These are phyloP conservation scores for Petroica traversi DNA, from an alignment of 2,113 vertebrate species.

Conservation along the genomic window DNA sequence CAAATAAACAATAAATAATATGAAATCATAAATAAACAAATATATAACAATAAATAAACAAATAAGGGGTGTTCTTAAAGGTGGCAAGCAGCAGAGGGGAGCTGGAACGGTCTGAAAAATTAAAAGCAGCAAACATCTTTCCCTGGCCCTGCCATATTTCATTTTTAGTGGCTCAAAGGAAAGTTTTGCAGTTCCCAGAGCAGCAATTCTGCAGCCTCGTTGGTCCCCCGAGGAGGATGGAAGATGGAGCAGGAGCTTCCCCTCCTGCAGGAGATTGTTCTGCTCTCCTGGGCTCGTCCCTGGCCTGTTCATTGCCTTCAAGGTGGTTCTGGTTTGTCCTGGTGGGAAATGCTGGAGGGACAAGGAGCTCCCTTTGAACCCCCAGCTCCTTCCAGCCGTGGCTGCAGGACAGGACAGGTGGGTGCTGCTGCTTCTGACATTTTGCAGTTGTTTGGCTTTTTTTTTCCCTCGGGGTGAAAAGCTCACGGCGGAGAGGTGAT, in stretches of 20 bases:
- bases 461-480: neutral
- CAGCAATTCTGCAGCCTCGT: neutral
- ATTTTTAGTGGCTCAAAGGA: neutral
- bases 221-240: neutral
- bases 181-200: neutral
- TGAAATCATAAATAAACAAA: too few relatives aligned
- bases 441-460: neutral
- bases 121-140: neutral
- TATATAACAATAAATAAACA: too few relatives aligned
- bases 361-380: too few relatives aligned
- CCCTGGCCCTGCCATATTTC: neutral
- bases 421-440: neutral
- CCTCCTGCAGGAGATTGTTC: slow-evolving; percentile 6
- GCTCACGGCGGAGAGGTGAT: neutral
- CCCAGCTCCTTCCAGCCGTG: neutral
- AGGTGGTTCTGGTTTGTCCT: slow-evolving; percentile 13
- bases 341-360: neutral
- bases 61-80: too few relatives aligned
- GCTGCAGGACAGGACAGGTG: neutral
- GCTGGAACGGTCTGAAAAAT: neutral
- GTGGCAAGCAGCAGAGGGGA: neutral
- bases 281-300: slow-evolving; percentile 31
- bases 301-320: slow-evolving; percentile 54
- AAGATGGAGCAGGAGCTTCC: neutral
- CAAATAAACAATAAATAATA: too few relatives aligned